Evolutionary conservation across 2,797 vertebrate genomes (phyloP), one percentile per base, ranked within the genome.

Genomic region (Gila robusta): DNA sequence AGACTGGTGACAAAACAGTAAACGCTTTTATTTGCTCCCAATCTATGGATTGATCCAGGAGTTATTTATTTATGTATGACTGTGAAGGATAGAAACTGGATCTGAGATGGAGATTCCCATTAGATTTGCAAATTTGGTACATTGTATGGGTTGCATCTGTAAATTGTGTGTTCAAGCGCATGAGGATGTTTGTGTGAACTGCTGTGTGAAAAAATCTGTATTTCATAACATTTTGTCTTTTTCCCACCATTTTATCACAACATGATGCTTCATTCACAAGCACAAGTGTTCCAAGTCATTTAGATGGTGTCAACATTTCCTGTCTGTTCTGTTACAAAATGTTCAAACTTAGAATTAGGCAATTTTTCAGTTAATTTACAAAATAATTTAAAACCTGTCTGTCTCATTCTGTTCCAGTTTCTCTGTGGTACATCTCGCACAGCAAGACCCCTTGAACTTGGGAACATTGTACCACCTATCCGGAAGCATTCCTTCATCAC

Each of bases 351-450:
- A 14, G 17, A 72, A 66, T 28, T 9, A 56, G 52, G 52, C 10
- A 1, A 78, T 64, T 54, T 66, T 84, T 84, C 8, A 3, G 5
- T 16, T 73, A 6, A 66, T 19, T 49, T 77, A 26, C 8, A 4
- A 28, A 14, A 26, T 66, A 73, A 79, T 39, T 71, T 5, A 26
- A 72, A 41, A 23, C 10, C 5, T 82, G 16, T 56, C 17, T 69
- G 12, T 67, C 71, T 82, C 3, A 91, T 88, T 92, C 79, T 92
- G 87, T 82, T 91, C 89, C 95, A 96, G 96, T 91, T 94, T 89
- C 87, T 37, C 14, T 88, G 93, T 93, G 94, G 93, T 92, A 94
- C 91, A 90, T 94, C 94, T 90, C 81, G 59, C 47, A 73, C 16
- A 23, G 7, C 41, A n/a, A 78, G 35, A 76, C 32, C 56, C 2